Evolutionary conservation across 2,888 invertebrate species (phyloP), one percentile per base, ranked within the genome.

Genomic region (Balanococcus diminutus): DNA sequence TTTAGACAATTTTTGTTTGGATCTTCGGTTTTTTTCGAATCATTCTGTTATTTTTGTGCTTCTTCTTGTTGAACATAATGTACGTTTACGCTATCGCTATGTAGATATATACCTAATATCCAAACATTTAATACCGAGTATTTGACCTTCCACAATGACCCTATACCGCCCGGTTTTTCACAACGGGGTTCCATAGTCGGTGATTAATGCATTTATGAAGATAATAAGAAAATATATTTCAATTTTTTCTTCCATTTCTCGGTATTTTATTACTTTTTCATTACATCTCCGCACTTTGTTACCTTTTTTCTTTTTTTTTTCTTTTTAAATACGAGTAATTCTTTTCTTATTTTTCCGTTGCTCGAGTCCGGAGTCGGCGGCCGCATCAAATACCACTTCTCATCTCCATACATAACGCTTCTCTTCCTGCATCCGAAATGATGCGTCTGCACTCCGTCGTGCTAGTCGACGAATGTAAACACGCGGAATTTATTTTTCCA

Each of bases 241-340:
- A 75, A 72, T 84, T 84, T 84, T 84, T 84, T 84, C 46, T 84
- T 46, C 46, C 75, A 84, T 84, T 84, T 84, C 84, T 42, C 31
- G n/a, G 75, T 75, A 84, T 84, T 84, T 84, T 84, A 84, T 84
- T 84, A 84, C 84, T 84, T 72, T 84, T 84, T 84, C 75, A 84
- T 84, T 83, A 83, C 51, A 32, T 56, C 67, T 25, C 51, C 51
- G 82, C 36, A 51, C 67, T 61, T 83, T 83, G 83, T 67, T 83
- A 67, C 83, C 56, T 83, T 83, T 61, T 36, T 32, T 67, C 67
- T 36, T 67, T 36, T n/a, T 8, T 36, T 84, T 36, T 84, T 32
- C 31, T 16, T 39, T 28, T 82, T 42, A 22, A 42, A 42, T 82
- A 82, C 82, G 51, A 82, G 36, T 19, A 51, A 51, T 51, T 51